Percentiles rank a stretch among this genome's conserved stretches.
phyloP scores from a whole-genome alignment of 2,113 vertebrate species.

The Lophius piscatorius region DNA sequence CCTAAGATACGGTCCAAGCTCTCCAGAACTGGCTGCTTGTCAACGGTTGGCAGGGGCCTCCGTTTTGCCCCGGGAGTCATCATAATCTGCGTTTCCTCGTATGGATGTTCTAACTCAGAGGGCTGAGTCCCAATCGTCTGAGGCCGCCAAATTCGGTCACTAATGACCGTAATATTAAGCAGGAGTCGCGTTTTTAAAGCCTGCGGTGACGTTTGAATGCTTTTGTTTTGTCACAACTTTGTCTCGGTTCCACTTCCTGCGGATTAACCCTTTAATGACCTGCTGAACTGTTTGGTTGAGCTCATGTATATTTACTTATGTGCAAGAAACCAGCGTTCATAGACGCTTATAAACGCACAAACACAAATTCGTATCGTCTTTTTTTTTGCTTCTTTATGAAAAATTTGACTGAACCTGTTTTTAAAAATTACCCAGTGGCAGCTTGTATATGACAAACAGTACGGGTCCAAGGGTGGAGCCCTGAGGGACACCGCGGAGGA shows the following conservation, averaged over 20 bases:
- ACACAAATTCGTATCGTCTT: too few relatives aligned
- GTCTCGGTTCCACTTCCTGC: conserved; percentile 16
- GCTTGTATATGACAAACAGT: too few relatives aligned
- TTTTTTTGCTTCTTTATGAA: too few relatives aligned
- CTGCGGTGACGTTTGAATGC: conserved; percentile 39
- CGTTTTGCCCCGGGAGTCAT: conserved; percentile 42
- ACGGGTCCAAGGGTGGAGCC: too few relatives aligned
- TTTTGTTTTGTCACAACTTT: conserved; percentile 33
- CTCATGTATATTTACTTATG: too few relatives aligned
- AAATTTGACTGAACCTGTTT: too few relatives aligned
- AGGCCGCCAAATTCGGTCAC: conserved; percentile 43
- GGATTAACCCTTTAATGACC: conserved; percentile 37
- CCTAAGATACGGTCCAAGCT: conserved; percentile 57
- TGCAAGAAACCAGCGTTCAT: too few relatives aligned
- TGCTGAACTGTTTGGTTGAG: too few relatives aligned
- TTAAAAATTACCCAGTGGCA: too few relatives aligned
- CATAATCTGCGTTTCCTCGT: conserved; percentile 40
- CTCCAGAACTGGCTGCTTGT: conserved; percentile 55
- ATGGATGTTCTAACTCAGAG: conserved; percentile 29
- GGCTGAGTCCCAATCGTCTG: conserved; percentile 39
- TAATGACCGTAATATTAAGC: conserved; percentile 42
- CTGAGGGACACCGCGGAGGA: too few relatives aligned
- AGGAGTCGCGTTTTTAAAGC: conserved; percentile 38
- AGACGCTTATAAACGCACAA: too few relatives aligned
- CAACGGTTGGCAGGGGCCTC: conserved; percentile 40